Conservation (phyloP, 1,140 invertebrate species). For the Lordiphosa stackelbergi region DNA sequence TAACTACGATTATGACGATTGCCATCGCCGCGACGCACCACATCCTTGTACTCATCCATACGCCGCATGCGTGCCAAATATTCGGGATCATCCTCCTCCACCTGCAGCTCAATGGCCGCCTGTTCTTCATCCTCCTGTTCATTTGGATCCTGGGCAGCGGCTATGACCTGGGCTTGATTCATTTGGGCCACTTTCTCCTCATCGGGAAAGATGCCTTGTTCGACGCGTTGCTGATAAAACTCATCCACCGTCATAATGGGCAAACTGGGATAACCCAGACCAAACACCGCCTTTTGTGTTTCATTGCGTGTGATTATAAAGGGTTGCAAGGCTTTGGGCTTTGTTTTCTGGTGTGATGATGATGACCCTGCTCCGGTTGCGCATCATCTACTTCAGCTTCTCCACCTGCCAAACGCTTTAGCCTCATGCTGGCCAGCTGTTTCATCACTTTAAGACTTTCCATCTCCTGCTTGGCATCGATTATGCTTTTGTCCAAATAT, state of each 20-base stretch:
- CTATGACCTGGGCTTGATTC: conserved; percentile 65
- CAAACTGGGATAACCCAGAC: conserved; percentile 94
- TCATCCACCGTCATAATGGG: conserved; percentile 95
- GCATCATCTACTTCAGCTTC: conserved; percentile 16
- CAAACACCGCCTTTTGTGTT: conserved; percentile 94
- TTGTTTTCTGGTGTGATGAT: conserved; percentile 36
- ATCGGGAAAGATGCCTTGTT: conserved; percentile 84
- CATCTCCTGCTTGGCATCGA: conserved; percentile 87
- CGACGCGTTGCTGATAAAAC: conserved; percentile 93
- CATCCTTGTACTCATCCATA: conserved; percentile 96
- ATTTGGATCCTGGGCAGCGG: conserved; percentile 78
- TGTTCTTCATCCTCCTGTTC: conserved; percentile 81
- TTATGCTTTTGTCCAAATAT: conserved; percentile 86
- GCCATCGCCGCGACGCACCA: conserved; percentile 91
- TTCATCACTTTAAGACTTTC: conserved; percentile 85
- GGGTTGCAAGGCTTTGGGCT: conserved; percentile 84
- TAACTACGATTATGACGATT: conserved; percentile 92
- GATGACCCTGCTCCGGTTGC: conserved; percentile 43
- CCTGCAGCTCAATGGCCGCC: conserved; percentile 81
- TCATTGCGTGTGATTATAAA: conserved; percentile 95
- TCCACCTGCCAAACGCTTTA: conserved; percentile 21
- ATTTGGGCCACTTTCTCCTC: conserved; percentile 67
- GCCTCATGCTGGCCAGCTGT: conserved; percentile 84
- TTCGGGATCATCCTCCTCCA: conserved; percentile 87
- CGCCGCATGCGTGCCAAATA: conserved; percentile 82